phyloP scores from a whole-genome alignment of 2,797 vertebrate species.

The Poliocrania exsul region DNA sequence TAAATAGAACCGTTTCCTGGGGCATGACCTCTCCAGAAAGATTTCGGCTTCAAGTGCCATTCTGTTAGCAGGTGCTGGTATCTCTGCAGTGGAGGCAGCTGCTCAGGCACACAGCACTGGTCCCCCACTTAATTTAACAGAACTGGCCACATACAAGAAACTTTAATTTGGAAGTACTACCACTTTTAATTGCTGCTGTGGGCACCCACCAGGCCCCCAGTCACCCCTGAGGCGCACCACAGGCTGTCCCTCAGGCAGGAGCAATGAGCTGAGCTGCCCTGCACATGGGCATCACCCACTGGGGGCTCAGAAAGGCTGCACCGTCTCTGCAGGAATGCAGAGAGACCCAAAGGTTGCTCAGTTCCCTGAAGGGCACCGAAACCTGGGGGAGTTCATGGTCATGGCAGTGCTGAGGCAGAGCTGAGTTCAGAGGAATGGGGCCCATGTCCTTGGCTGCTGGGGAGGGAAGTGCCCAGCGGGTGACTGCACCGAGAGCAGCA shows the following conservation, averaged over 20 bases:
- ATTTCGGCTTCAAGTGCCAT: neutral
- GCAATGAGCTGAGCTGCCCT: neutral
- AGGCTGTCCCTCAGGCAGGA: neutral
- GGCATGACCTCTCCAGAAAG: neutral
- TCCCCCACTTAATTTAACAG: neutral
- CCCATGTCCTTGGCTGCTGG: neutral
- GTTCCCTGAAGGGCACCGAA: neutral
- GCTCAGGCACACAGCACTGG: neutral
- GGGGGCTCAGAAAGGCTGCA: neutral
- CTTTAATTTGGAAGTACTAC: neutral
- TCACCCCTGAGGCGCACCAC: neutral
- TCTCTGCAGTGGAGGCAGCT: neutral
- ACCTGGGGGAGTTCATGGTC: neutral
- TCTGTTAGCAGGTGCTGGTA: neutral
- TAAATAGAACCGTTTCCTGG: neutral
- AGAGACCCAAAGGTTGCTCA: neutral
- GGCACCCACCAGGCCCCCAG: neutral
- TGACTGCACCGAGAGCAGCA: rapidly evolving
- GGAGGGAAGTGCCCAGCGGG: neutral
- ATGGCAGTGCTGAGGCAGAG: neutral
- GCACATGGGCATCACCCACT: neutral
- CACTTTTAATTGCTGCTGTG: neutral
- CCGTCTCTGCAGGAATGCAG: neutral
- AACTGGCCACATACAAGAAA: neutral
- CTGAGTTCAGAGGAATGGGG: neutral